phyloP scores from a whole-genome alignment of 2,888 invertebrate genomes.

The Schizaphis graminum region DNA sequence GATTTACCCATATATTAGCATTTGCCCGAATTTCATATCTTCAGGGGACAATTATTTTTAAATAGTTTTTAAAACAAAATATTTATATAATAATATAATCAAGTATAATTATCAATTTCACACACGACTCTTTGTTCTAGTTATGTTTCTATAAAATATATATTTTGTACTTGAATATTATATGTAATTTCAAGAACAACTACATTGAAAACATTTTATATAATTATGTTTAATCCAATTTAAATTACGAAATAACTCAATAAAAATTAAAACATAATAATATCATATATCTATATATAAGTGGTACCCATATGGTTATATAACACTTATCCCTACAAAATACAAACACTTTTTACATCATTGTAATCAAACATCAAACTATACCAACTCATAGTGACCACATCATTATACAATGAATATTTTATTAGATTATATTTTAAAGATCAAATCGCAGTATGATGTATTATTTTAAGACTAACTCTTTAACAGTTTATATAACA shows the following conservation, averaged over 20 bases:
- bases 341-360: neutral
- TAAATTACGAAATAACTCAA: neutral
- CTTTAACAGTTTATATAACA: neutral
- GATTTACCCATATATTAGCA: neutral
- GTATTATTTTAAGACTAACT: neutral
- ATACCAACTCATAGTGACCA: neutral
- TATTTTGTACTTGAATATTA: neutral
- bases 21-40: neutral
- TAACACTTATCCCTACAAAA: neutral
- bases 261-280: neutral
- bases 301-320: neutral
- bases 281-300: neutral
- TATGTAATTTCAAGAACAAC: neutral
- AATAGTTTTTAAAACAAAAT: neutral
- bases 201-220: neutral
- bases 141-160: neutral
- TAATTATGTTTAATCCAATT: neutral
- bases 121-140: neutral
- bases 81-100: neutral
- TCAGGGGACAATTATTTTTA: neutral
- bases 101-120: slow-evolving; percentile 30
- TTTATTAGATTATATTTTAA: neutral
- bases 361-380: neutral
- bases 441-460: neutral
- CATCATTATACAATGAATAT: neutral